Conservation (phyloP, 2,888 invertebrate species). For the Pachliopta kotzebuea region DNA sequence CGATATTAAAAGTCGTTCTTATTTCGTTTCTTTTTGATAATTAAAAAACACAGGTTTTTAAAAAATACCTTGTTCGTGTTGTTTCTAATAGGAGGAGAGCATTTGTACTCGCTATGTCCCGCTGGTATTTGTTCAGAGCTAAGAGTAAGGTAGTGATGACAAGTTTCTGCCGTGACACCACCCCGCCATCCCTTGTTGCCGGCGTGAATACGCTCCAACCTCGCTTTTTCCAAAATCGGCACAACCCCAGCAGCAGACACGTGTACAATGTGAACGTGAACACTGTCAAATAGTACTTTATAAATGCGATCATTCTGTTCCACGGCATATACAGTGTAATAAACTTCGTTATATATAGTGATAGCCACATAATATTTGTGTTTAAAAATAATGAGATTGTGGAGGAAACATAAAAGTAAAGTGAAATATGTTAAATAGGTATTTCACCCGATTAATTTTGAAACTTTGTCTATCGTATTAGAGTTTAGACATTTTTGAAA, state of each 20-base stretch:
- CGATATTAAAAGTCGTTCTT: not conserved
- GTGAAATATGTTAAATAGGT: too few relatives aligned
- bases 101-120: slow-evolving; percentile 85
- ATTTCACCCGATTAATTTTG: too few relatives aligned
- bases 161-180: slow-evolving; percentile 85
- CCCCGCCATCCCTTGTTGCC: slow-evolving; percentile 79
- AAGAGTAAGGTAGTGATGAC: slow-evolving; percentile 86
- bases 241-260: slow-evolving; percentile 83
- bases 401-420: too few relatives aligned
- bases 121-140: slow-evolving; percentile 83
- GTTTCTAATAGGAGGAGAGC: slow-evolving; percentile 85
- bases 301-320: too few relatives aligned
- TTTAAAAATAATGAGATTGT: too few relatives aligned
- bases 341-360: too few relatives aligned
- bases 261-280: slow-evolving; percentile 84
- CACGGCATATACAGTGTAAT: too few relatives aligned
- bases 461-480: too few relatives aligned
- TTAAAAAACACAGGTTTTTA: not conserved
- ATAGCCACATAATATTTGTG: too few relatives aligned
- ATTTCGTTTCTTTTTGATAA: not conserved
- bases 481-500: too few relatives aligned
- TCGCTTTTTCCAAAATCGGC: slow-evolving; percentile 76
- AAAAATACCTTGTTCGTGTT: slow-evolving; percentile 77
- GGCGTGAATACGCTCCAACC: slow-evolving; percentile 55
- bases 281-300: slow-evolving; percentile 51